Base-by-base conservation (phyloP, 2,113 vertebrate species). In the Morone chrysops region DNA sequence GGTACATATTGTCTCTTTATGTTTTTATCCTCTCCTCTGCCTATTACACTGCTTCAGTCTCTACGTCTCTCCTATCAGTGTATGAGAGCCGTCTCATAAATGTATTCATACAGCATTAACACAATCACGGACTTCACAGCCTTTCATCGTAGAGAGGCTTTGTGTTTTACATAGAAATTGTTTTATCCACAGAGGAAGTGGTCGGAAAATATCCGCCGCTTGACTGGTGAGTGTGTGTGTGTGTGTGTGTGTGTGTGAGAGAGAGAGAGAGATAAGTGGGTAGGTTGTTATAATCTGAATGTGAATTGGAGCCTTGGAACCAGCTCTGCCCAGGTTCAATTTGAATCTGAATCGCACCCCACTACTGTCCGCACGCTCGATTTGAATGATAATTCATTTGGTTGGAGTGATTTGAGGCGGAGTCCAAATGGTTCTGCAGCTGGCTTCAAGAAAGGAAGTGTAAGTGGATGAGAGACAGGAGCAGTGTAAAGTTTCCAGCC, bases 131-230 rank as follows among this genome's bases (percentile, higher is more conserved):
- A 75, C 18, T 22, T 43, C 22, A 41, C 31, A 74, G 54, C 57
- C 75, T 87, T 73, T 80, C 25, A 76, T 57, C 10, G 0, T 36
- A 18, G 31, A 80, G 47, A 80, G 60, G 54, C 45, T 71, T 22
- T 10, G 54, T 87, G 38, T 69, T 84, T 81, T 59, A 72, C 50
- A 79, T 66, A 47, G 9, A 77, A 51, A 79, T 62, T 11, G 50
- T 74, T 78, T 81, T 75, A 38, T 53, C 72, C 22, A 66, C 22
- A 20, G 0, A 40, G 59, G 50, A 62, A 70, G 17, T 63, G 61
- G 53, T 20, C n/a, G 17, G 70, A 74, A 76, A 77, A 31, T 70
- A 20, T 83, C 38, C 43, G 9, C 80, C 72, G 68, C 53, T 69
- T 45, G 8, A 54, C 77, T 60, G 78, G 41, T 72, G 74, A 18